Percentiles rank a stretch among this genome's conserved stretches.
Conservation (phyloP, 1,140 invertebrate species). For the Daktulosphaira vitifoliae region DNA sequence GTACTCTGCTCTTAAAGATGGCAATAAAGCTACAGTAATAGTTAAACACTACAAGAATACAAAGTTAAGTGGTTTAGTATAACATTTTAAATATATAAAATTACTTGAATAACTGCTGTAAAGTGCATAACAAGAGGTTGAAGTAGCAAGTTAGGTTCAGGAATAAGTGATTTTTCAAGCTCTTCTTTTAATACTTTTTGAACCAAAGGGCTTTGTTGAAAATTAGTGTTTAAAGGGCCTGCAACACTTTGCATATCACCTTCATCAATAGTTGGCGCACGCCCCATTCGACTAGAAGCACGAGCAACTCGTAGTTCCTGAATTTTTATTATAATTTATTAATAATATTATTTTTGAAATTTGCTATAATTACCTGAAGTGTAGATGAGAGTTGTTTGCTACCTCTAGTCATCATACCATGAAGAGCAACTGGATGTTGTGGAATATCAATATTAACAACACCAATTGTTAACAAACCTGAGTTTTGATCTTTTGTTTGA, state of each 20-base stretch:
- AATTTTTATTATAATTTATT: too few relatives aligned
- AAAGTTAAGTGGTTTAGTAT: too few relatives aligned
- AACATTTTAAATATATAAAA: too few relatives aligned
- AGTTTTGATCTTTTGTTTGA: conserved; percentile 74
- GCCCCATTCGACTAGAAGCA: conserved; percentile 62
- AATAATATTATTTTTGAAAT: conserved; percentile 80
- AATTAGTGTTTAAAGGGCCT: conserved; percentile 43
- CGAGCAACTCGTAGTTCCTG: conserved; percentile 68
- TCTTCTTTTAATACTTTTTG: conserved; percentile 15
- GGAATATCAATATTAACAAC: conserved; percentile 88
- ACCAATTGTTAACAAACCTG: conserved; percentile 76
- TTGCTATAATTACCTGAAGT: conserved; percentile 52
- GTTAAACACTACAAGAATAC: conserved; percentile 59
- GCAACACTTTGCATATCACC: conserved; percentile 40
- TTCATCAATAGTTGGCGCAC: conserved; percentile 50
- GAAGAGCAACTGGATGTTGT: conserved; percentile 89
- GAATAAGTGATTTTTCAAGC: conserved; percentile 41
- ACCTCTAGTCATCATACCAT: conserved; percentile 93
- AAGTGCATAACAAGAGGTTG: conserved; percentile 81
- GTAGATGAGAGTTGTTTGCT: conserved; percentile 89
- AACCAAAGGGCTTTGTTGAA: conserved; percentile 50
- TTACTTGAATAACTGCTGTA: conserved; percentile 39
- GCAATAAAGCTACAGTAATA: conserved; percentile 84
- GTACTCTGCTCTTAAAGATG: conserved; percentile 92
- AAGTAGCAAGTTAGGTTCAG: conserved; percentile 37